Evolutionary conservation across 2,888 invertebrate species (phyloP).

Genomic region (Protonemura montana): DNA sequence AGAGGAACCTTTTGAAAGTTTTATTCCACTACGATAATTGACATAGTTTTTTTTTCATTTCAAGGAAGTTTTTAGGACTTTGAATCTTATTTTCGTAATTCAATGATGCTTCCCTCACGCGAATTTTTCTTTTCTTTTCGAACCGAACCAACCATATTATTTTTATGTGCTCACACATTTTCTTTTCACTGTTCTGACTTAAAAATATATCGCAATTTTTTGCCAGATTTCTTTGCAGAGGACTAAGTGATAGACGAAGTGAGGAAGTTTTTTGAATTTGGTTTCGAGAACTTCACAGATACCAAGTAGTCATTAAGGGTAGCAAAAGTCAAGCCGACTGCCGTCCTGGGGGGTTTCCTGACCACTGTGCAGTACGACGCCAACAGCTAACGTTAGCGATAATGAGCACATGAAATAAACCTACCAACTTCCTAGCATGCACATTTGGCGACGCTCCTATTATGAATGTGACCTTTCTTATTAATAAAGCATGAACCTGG

Average conservation of each 20-base stretch:
- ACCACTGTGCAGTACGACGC: background rate
- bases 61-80: background rate
- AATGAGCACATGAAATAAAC: background rate
- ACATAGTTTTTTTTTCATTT: slow-evolving; percentile 9
- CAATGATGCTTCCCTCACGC: background rate
- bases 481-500: background rate
- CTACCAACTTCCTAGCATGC: background rate
- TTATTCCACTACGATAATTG: slow-evolving; percentile 12
- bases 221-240: background rate
- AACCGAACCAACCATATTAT: background rate
- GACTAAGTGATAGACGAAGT: background rate
- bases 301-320: slow-evolving; percentile 7
- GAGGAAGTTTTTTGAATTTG: background rate
- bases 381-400: background rate
- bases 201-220: background rate
- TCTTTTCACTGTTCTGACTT: background rate
- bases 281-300: background rate
- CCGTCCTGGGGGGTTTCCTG: background rate
- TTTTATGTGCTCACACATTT: background rate
- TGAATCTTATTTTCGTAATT: background rate
- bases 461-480: background rate
- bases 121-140: background rate
- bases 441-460: background rate
- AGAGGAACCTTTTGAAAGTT: background rate
- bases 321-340: background rate